These are phyloP conservation scores for Brienomyrus brachyistius DNA, from an alignment of 2,113 vertebrate species.

Conservation along the genomic window DNA sequence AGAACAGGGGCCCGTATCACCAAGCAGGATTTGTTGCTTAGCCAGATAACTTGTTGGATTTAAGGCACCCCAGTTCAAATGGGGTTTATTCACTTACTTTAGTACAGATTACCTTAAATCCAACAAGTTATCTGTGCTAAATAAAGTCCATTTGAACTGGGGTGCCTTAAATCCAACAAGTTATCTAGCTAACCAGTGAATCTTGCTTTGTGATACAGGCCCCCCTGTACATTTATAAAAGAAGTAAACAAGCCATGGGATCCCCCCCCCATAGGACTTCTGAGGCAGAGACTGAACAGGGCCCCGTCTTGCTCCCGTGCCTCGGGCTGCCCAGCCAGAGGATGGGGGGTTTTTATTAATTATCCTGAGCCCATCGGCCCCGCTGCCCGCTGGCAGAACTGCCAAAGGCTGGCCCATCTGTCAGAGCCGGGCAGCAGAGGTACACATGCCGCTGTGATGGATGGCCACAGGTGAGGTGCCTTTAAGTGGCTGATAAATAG, in stretches of 20 bases:
- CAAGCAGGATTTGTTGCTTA: background rate
- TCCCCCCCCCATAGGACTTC: background rate
- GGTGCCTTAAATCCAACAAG: background rate
- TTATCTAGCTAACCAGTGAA: background rate
- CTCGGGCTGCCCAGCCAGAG: background rate
- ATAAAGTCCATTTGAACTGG: background rate
- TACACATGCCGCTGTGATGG: constrained; percentile 1
- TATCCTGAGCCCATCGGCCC: background rate
- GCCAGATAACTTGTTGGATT: background rate
- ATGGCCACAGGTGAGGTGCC: constrained; percentile 5
- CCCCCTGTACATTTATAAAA: background rate
- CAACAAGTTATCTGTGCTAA: background rate
- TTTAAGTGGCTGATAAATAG: constrained; percentile 24
- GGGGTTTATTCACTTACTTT: too few relatives aligned
- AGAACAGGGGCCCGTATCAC: background rate
- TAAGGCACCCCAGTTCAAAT: too few relatives aligned
- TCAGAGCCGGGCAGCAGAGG: background rate
- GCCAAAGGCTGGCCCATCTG: background rate
- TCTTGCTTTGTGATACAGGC: background rate
- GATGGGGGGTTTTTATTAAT: constrained; percentile 3
- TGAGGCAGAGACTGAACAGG: background rate
- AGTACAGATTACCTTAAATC: too few relatives aligned
- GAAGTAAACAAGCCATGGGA: background rate
- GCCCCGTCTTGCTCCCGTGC: background rate
- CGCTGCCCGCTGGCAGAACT: background rate